Evolutionary conservation across 1,140 invertebrate species (phyloP), one percentile per base, ranked within the genome.

Genomic region (Druon quercuslanigerum): DNA sequence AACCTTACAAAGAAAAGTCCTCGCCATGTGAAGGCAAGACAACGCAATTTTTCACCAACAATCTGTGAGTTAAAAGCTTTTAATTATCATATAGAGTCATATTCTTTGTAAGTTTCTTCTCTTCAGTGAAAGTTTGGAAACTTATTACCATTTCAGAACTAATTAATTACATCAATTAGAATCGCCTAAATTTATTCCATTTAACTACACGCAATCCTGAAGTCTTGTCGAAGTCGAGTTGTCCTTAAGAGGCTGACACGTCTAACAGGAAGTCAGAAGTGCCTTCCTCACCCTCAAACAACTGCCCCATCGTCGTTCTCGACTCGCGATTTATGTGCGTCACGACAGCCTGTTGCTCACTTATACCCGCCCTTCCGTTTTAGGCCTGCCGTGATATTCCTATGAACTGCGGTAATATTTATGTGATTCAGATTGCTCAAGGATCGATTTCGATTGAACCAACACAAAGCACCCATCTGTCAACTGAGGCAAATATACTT

Each of bases 281-380:
- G 72, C 50, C 54, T 81, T 84, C 81, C 78, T 73, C 76, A 79
- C 74, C 79, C 77, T 80, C 78, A 33, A 73, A 77, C 71, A 80
- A 75, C 73, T 76, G 77, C 76, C 82, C 72, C 82, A 85, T 82
- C 50, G 79, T 76, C 79, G 79, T 52, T 60, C 71, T 50, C 71
- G 60, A 79, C 84, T 57, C 82, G 84, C 83, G 79, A 88, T 89
- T 88, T 87, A 89, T 87, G 86, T 86, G 83, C 85, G 87, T 88
- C 85, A 84, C 87, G 84, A 82, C 87, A 90, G 89, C 90, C 90
- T 91, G 90, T 91, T 91, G 90, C 90, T 83, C 72, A 52, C 54
- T 70, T 52, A 60, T 74, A 33, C 56, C 79, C 73, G 51, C 71
- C 52, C 50, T 78, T 72, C 78, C 75, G 76, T 79, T 83, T 78